Evolutionary conservation across 2,113 vertebrate genomes (phyloP), one percentile per base, ranked within the genome.

Genomic region (Morone saxatilis): DNA sequence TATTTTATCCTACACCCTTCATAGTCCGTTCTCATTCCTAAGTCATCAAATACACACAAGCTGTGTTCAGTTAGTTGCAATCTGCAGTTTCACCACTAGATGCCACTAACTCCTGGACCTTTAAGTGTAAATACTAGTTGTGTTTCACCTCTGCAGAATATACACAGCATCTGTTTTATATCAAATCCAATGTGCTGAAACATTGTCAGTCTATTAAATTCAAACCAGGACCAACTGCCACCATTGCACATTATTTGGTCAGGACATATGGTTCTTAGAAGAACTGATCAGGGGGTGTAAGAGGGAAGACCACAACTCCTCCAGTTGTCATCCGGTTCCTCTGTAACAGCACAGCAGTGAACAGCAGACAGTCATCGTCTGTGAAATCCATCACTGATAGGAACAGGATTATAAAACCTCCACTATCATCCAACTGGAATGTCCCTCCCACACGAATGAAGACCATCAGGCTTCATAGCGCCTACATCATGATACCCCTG

Each of bases 381-480:
- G 94, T 47, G 56, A 91, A 94, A 90, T 75, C 84, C 88, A 94
- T 94, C 88, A 92, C 71, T 72, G 78, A 91, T 93, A 91, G 84
- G 81, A 87, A 80, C 74, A 56, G 76, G 81, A 91, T 85, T 79
- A 86, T 87, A 74, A 85, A 92, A 81, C 72, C 48, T 61, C 80
- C 84, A 40, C 80, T 78, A 92, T 92, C 91, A 93, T 91, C 82
- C 59, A 12, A 63, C 73, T 82, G 93, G 92, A 95, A 94, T 94
- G 87, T 90, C 63, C 73, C 83, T 91, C 92, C 92, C 89, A 91
- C 92, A 85, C 51, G 6, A 71, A 88, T 60, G 81, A 85, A 86
- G 77, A 78, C 51, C 83, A 50, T 74, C 76, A 45, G 54, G 41
- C 74, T 47, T 74, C 50, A 48, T 11, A 81, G 41, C 86, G 79